Base-by-base conservation (phyloP, 1,140 invertebrate genomes). In the Drosophila suzukii region DNA sequence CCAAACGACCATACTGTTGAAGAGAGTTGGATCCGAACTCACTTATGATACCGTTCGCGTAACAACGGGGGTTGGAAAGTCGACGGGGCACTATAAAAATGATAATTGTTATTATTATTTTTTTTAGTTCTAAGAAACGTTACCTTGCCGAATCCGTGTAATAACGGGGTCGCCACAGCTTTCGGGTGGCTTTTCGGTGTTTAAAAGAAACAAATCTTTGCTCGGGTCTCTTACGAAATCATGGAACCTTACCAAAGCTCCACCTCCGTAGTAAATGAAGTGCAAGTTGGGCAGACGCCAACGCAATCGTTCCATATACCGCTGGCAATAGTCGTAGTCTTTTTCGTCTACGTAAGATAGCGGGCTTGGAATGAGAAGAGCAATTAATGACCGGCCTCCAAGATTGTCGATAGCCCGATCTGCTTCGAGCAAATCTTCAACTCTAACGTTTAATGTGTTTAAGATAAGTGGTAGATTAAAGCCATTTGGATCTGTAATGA, bases 21-120 rank as follows among this genome's bases (percentile, higher is more conserved):
- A 94, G 11, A 50, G 91, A 67, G 55, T 92, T 80, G 59, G 77
- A 74, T 34, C 88, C 92, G 68, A 84, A 77, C 3, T 80, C 59
- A 30, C 51, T 78, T 11, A 81, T 41, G 0, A 68, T 30, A 70
- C 93, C 94, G 62, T 92, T 56, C 1, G 92, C 68, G 32, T 93
- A 94, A 85, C 95, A 96, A 34, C 93, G 91, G 0, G 94, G 93
- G 92, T 96, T 96, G 1, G 94, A 93, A 5, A 96, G 85, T n/a
- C 94, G 93, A 53, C 94, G 93, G 0, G 94, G 95, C 65, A 95
- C 95, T 96, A 61, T 10, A 75, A 93, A 12, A 1, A 20, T 17
- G 12, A 15, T n/a, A 4, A 8, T 6, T 4, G 3, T 30, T 10
- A 44, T 56, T 32, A 12, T 27, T 11, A 10, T 7, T 15, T 27